Base-by-base conservation (phyloP, 1,140 invertebrate species). In the Helicorthomorpha holstii region DNA sequence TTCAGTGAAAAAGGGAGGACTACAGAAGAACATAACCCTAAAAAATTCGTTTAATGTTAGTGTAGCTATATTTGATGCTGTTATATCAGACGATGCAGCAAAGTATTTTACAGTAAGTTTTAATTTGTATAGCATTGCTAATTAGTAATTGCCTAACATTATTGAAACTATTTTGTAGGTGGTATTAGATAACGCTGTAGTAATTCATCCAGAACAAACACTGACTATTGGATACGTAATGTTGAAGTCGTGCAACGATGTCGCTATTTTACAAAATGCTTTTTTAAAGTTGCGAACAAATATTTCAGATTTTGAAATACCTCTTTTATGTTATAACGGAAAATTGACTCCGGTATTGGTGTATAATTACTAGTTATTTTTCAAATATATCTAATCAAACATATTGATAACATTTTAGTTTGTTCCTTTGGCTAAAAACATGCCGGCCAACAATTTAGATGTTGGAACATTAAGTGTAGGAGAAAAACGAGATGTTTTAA, bases 241-340 rank as follows among this genome's bases (percentile, higher is more conserved):
- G n/a, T n/a, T n/a, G n/a, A n/a, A n/a, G n/a, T n/a, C n/a, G n/a
- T n/a, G n/a, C n/a, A n/a, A n/a, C n/a, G n/a, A n/a, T n/a, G n/a
- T n/a, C n/a, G n/a, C n/a, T n/a, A n/a, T n/a, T n/a, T n/a, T n/a
- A n/a, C n/a, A n/a, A n/a, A n/a, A n/a, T n/a, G n/a, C 80, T 12
- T 69, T 72, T 47, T 71, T 85, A 55, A 71, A 74, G 41, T 66
- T 87, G 43, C 71, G 79, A 59, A 83, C 82, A 10, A 87, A 87
- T 65, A 73, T 84, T 50, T 83, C 83, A 27, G 71, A 70, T 21
- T 76, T 83, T 54, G 66, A 72, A 56, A 71, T 86, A 48, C 81
- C 81, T 26, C 66, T 87, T 48, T 60, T 80, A n/a, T 78, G 80
- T 60, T 86, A 85, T 61, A 77, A 81, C 66, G 83, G 83, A 25